Evolutionary conservation across 2,888 invertebrate genomes (phyloP).

Genomic region (Acleris laterana): DNA sequence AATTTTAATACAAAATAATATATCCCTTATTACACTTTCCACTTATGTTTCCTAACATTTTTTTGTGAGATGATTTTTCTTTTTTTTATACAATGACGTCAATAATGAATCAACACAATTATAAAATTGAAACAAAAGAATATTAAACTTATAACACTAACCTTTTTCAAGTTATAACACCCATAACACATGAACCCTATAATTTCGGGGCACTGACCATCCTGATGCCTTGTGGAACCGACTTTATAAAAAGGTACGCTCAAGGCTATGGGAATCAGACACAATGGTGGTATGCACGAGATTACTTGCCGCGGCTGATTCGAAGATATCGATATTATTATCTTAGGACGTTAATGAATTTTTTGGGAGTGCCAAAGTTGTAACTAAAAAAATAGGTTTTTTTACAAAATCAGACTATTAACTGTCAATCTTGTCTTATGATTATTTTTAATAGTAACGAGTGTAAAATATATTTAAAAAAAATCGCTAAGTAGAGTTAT

Average conservation of each 20-base stretch:
- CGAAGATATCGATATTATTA: constrained; percentile 25
- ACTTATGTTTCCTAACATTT: too few relatives aligned
- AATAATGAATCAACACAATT: not conserved
- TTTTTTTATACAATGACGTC: too few relatives aligned
- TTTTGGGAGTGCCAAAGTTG: not conserved
- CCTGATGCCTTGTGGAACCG: constrained; percentile 20
- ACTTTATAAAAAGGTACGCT: constrained; percentile 16
- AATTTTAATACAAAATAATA: too few relatives aligned
- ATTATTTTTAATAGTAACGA: too few relatives aligned
- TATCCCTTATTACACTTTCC: too few relatives aligned
- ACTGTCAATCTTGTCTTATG: too few relatives aligned
- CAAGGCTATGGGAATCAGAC: constrained; percentile 48
- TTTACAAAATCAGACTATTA: too few relatives aligned
- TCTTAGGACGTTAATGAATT: not conserved
- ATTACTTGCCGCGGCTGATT: constrained; percentile 1
- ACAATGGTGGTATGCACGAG: constrained; percentile 41
- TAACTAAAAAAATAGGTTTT: not conserved
- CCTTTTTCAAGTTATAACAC: not conserved
- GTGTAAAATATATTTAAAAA: too few relatives aligned
- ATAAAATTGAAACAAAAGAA: not conserved
- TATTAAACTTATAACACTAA: not conserved
- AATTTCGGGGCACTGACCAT: constrained; percentile 34
- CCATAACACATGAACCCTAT: constrained; percentile 18
- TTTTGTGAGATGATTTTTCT: too few relatives aligned
- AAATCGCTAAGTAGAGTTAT: too few relatives aligned